Evolutionary conservation across 2,888 invertebrate species (phyloP).

Genomic region (Glyphotaelius pellucidus): DNA sequence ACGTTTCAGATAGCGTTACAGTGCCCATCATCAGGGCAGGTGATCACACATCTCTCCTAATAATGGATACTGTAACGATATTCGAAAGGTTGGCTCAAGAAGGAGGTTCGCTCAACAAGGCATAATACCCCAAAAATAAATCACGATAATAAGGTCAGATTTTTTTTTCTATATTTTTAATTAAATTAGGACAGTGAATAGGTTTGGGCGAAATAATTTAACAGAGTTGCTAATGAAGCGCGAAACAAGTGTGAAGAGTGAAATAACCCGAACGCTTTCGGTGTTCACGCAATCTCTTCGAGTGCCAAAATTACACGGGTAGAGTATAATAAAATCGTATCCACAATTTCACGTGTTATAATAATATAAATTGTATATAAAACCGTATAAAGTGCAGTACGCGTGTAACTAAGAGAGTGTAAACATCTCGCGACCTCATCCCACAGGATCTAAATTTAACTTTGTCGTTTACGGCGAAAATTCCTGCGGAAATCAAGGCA

Average conservation of each 20-base stretch:
- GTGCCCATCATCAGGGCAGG: no score
- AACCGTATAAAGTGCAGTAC: not conserved
- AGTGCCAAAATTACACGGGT: not conserved
- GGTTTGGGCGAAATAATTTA: no score
- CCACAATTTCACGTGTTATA: not conserved
- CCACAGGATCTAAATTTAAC: slow-evolving; percentile 8
- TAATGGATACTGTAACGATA: no score
- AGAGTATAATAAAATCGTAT: not conserved
- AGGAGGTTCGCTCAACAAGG: no score
- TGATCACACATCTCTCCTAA: no score
- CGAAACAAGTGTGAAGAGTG: not conserved
- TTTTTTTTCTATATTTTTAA: no score
- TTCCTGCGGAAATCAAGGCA: slow-evolving; percentile 24
- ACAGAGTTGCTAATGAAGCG: not conserved
- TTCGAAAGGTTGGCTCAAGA: no score
- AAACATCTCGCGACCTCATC: slow-evolving; percentile 6
- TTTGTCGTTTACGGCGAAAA: not conserved
- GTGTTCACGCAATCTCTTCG: not conserved
- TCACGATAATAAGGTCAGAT: no score
- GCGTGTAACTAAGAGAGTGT: not conserved
- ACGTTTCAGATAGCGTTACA: no score
- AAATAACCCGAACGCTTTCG: not conserved
- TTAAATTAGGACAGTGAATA: no score
- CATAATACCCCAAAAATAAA: no score
- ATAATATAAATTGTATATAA: not conserved